Base-by-base conservation (phyloP, 2,888 invertebrate genomes). In the Lordiphosa fenestrarum region DNA sequence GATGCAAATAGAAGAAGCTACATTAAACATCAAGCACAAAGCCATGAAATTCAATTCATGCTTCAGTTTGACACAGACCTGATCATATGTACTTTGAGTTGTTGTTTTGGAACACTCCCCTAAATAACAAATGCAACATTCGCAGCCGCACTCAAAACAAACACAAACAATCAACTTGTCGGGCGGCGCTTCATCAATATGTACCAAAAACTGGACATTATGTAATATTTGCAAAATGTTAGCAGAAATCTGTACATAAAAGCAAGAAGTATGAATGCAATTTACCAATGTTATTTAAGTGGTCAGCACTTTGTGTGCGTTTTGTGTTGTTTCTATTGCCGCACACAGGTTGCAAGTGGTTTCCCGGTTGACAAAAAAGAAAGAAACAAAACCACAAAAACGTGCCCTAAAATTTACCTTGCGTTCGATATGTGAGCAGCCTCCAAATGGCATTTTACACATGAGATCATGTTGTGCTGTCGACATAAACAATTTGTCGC, bases 401-500 rank as follows among this genome's bases (percentile, higher is more conserved):
- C 30, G 30, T 30, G 30, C 30, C 30, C 30, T 30, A 9, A 30
- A 30, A 30, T 9, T 30, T 30, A 30, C 30, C 30, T 30, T 30
- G 30, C 9, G 30, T 30, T 30, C 30, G 30, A 30, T 30, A 30
- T 30, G 30, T 30, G 30, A 30, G 30, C 30, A 30, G 30, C 30
- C 30, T 30, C 30, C 30, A 30, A 30, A 30, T 30, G 30, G 30
- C 30, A 30, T 30, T 30, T 30, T 30, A 30, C 30, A 30, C 30
- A 9, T 30, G 30, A 30, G 30, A 30, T 30, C 30, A 30, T 12
- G 44, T 25, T 36, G 36, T 42, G 37, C 23, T 58, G 38, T 47
- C 35, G 56, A 38, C 61, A 56, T 41, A 66, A 53, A 39, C 55
- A 66, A 61, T 65, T 65, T 66, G 53, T 50, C 52, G 54, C 56